phyloP scores from a whole-genome alignment of 2,888 invertebrate species.

The Tiphia femorata region DNA sequence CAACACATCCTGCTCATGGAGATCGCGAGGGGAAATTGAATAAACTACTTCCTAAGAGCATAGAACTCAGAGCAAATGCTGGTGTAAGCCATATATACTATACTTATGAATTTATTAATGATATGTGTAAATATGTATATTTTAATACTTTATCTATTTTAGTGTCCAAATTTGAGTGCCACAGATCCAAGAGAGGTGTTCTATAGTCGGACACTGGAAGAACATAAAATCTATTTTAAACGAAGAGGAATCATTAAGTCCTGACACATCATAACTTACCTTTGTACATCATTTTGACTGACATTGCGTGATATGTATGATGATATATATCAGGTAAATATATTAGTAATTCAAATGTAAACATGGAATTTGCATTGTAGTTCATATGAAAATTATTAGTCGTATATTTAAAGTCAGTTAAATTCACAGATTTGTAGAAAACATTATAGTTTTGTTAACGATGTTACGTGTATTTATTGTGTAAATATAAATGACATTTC shows the following conservation, averaged over 20 bases:
- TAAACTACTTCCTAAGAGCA: constrained; percentile 66
- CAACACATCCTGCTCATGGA: constrained; percentile 72
- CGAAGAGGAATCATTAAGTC: constrained; percentile 40
- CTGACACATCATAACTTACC: constrained; percentile 7
- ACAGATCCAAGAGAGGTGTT: constrained; percentile 49
- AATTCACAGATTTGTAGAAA: no score
- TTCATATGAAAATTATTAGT: no score
- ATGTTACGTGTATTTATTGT: no score
- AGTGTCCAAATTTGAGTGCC: constrained; percentile 48
- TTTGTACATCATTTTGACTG: constrained; percentile 3
- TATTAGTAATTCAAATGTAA: no score
- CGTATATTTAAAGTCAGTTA: no score
- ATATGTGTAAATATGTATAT: constrained; percentile 26
- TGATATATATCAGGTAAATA: constrained; percentile 3
- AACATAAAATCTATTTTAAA: constrained; percentile 37
- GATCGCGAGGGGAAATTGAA: constrained; percentile 68
- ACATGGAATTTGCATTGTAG: no score
- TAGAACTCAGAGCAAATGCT: constrained; percentile 46
- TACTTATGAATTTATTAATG: constrained; percentile 5
- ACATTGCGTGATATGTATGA: neutral
- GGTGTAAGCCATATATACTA: constrained; percentile 39
- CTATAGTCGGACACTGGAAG: constrained; percentile 36
- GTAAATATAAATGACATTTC: no score
- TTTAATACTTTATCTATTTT: constrained; percentile 12
- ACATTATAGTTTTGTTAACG: no score